Evolutionary conservation across 2,797 vertebrate species (phyloP).

Genomic region (Sandelia bainsii): DNA sequence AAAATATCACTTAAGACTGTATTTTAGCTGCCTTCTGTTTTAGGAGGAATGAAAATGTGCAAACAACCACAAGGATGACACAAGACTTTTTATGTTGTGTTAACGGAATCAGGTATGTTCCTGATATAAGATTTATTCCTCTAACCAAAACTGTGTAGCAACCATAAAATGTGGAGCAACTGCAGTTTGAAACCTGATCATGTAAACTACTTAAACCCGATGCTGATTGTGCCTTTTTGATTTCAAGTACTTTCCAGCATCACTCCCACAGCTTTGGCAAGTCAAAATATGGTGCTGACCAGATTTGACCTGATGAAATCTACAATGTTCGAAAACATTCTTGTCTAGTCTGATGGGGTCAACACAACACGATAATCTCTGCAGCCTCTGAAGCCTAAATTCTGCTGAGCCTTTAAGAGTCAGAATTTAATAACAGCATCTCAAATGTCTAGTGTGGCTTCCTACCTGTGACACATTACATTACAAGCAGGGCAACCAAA

Average conservation of each 20-base stretch:
- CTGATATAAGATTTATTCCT: not conserved
- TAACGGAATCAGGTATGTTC: no score
- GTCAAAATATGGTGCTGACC: conserved; percentile 1
- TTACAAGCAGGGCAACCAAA: conserved; percentile 9
- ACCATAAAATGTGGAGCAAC: conserved; percentile 1
- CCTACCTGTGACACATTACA: conserved; percentile 9
- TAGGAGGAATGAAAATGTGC: no score
- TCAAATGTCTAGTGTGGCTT: not conserved
- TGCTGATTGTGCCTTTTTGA: conserved; percentile 3
- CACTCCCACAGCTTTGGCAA: conserved; percentile 17
- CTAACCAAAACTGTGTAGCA: conserved; percentile 13
- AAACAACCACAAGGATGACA: no score
- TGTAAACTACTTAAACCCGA: conserved; percentile 20
- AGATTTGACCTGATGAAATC: conserved; percentile 40
- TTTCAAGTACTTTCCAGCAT: conserved; percentile 12
- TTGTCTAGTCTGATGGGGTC: conserved; percentile 26
- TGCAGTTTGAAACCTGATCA: not conserved
- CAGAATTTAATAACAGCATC: not conserved
- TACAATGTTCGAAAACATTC: conserved; percentile 43
- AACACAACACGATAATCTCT: conserved; percentile 39
- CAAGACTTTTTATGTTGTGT: no score
- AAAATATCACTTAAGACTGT: no score
- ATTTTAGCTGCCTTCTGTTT: not conserved
- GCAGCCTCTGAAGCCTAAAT: conserved; percentile 7
- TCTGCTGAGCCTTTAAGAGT: not conserved